Evolutionary conservation across 2,888 invertebrate genomes (phyloP), one percentile per base, ranked within the genome.

Genomic region (Iselma pallidipennis): DNA sequence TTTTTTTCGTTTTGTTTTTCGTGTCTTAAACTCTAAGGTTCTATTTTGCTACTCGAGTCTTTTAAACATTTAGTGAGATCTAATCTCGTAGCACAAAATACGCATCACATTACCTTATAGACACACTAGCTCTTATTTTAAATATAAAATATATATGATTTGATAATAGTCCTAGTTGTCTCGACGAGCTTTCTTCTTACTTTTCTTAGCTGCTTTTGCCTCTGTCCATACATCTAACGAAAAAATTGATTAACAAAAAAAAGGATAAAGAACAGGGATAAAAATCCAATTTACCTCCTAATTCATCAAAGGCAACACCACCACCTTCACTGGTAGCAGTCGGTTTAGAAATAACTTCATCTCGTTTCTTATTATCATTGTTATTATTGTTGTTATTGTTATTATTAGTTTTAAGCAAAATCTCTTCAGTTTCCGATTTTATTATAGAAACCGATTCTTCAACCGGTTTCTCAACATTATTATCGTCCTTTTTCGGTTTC

Each of bases 141-240:
- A 19, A 10, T 19, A 55, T 63, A 65, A 61, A 57, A 62, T n/a
- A n/a, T 66, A 58, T 62, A 55, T 49, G 31, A 59, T 61, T 63
- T 55, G 50, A 54, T 55, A 9, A 63, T 63, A 64, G 31, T 50
- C 54, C 66, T 80, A 89, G 82, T 89, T 88, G 75, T 90, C 90
- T 78, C 89, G 88, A 76, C 91, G 88, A 63, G 86, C 87, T 83
- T 90, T 91, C 84, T 90, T 91, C 86, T 91, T 91, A 81, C 86
- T 86, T 76, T 91, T 91, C 81, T 90, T 91, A 57, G 86, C 83
- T 61, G 85, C 85, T 79, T 91, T 91, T 16, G 91, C 86, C 76
- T 92, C 91, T 70, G 89, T 88, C 91, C 91, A 91, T 28, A 87
- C 83, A 81, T 91, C 91, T 90, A 81, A 4, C 55, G 55, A 52